Base-by-base conservation (phyloP, 2,113 vertebrate genomes). In the Siniperca chuatsi region DNA sequence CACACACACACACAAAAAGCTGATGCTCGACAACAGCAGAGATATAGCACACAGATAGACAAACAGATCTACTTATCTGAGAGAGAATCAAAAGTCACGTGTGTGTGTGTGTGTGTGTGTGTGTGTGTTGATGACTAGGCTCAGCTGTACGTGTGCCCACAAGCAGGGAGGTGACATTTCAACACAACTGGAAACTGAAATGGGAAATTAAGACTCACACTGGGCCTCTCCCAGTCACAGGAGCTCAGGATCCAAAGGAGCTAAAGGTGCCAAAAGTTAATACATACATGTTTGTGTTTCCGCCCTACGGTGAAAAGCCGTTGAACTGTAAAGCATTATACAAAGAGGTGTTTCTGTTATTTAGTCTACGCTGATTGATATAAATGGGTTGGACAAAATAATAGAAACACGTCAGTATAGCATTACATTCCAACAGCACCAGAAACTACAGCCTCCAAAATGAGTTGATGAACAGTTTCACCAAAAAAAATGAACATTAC, bases 91-190 rank as follows among this genome's bases (percentile, higher is more conserved):
- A 44, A 46, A 33, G 37, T 70, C 7, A 0, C 4, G 54, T 55
- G 61, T 73, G 46, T 54, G 66, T 60, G 57, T 18, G 44, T 50
- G 62, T 13, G 21, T 61, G 6, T 8, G 50, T 20, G 50, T 7
- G n/a, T 29, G 29, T 29, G 29, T 60, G 72, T 15, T 76, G 81
- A 86, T 87, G 71, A 69, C 5, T 15, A 15, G 71, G 67, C 75
- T 70, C 57, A 68, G 71, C 67, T 66, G 69, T 46, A 25, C 37
- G 23, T 78, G 77, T 72, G 78, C 60, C 62, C 68, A 74, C 69
- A 37, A 60, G 68, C 40, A 65, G 44, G 65, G 68, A 73, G 61
- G 52, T 77, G 69, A 79, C 76, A 79, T 85, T 75, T 77, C 48
- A 65, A 75, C 55, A 74, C 57, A 16, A 75, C 20, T 75, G 64